These are phyloP conservation scores for Bombus cullumanus DNA, from an alignment of 1,140 invertebrate genomes.

Conservation along the genomic window DNA sequence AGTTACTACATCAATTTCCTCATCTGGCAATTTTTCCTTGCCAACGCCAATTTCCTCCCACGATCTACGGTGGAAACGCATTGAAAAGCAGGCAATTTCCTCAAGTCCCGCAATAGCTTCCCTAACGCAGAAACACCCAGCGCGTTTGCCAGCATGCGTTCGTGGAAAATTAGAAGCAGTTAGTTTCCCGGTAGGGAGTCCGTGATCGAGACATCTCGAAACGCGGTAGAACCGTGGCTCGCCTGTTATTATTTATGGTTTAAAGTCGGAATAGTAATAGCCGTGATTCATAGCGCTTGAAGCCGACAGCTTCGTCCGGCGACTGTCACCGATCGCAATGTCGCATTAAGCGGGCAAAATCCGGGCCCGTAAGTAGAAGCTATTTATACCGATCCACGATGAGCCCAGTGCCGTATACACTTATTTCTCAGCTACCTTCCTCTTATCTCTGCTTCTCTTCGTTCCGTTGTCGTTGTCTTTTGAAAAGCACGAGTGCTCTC, in stretches of 20 bases:
- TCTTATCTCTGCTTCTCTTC: slow-evolving; percentile 16
- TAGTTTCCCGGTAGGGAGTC: slow-evolving; percentile 31
- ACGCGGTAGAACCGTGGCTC: background rate
- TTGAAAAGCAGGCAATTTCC: slow-evolving; percentile 2
- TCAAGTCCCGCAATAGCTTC: background rate
- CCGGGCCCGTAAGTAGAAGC: slow-evolving; percentile 52
- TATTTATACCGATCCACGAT: slow-evolving; percentile 61
- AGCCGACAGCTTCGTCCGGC: slow-evolving; percentile 59
- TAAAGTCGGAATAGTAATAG: slow-evolving; percentile 56
- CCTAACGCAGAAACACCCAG: background rate
- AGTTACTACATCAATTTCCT: background rate
- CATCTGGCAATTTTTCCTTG: background rate
- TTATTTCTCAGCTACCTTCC: slow-evolving; percentile 35
- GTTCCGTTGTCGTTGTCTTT: background rate
- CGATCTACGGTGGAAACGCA: background rate
- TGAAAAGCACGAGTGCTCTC: background rate
- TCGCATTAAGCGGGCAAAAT: slow-evolving; percentile 62
- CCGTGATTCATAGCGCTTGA: slow-evolving; percentile 54
- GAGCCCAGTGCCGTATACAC: slow-evolving; percentile 17
- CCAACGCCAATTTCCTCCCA: background rate
- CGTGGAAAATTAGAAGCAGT: slow-evolving; percentile 37
- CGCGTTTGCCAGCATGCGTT: background rate
- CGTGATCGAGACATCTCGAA: slow-evolving; percentile 37
- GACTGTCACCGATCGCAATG: slow-evolving; percentile 57
- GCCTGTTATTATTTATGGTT: slow-evolving; percentile 40